Conservation (phyloP, 2,113 vertebrate species). For the Pleuronectes platessa region DNA sequence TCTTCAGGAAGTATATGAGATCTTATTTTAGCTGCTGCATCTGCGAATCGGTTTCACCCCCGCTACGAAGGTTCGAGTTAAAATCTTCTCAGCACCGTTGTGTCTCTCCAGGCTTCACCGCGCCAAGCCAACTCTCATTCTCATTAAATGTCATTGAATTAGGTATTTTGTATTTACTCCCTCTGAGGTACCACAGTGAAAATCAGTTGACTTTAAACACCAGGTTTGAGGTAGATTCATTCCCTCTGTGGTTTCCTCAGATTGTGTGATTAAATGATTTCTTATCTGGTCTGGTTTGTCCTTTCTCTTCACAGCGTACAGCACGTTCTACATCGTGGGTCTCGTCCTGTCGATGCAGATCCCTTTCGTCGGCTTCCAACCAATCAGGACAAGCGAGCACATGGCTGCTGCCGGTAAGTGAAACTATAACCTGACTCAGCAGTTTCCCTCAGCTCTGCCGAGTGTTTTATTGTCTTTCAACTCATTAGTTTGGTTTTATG, state of each 20-base stretch:
- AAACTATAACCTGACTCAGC: background rate
- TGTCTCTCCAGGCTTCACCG: slow-evolving; percentile 32
- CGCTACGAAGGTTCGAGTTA: slow-evolving; percentile 52
- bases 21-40: slow-evolving; percentile 71
- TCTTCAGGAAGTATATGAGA: slow-evolving; percentile 73
- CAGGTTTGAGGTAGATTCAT: slow-evolving; percentile 37
- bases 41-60: slow-evolving; percentile 36
- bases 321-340: slow-evolving; percentile 98
- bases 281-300: background rate
- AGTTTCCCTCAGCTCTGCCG: background rate
- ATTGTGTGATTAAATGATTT: slow-evolving; percentile 19
- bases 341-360: slow-evolving; percentile 97
- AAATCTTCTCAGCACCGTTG: slow-evolving; percentile 27
- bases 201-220: slow-evolving; percentile 69
- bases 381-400: slow-evolving; percentile 97
- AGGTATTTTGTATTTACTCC: slow-evolving; percentile 61
- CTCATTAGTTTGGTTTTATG: background rate
- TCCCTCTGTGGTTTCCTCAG: background rate
- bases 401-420: slow-evolving; percentile 96
- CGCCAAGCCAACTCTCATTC: slow-evolving; percentile 32
- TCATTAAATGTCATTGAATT: too few species aligned
- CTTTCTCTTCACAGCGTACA: slow-evolving; percentile 87
- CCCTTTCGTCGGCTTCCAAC: slow-evolving; percentile 97
- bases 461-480: background rate
- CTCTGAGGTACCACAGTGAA: slow-evolving; percentile 47